Percentiles rank a stretch among this genome's conserved stretches.
Conservation (phyloP, 2,888 invertebrate genomes). For the Blomia tropicalis region DNA sequence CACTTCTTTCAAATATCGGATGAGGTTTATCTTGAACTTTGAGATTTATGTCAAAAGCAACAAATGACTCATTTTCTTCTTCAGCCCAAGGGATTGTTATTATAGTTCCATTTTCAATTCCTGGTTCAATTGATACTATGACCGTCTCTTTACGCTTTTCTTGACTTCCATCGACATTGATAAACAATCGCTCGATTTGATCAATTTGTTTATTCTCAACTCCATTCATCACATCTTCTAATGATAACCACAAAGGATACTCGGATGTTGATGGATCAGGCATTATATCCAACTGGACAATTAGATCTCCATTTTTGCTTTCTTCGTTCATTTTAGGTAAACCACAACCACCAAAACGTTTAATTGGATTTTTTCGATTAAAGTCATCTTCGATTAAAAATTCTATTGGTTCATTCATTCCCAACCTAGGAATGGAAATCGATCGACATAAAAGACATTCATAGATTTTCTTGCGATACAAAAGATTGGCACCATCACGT, state of each 20-base stretch:
- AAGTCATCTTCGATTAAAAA: background rate
- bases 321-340: background rate
- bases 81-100: too few species aligned
- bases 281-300: background rate
- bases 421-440: background rate
- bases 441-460: background rate
- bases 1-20: background rate
- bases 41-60: too few species aligned
- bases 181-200: background rate
- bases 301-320: background rate
- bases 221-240: background rate
- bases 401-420: background rate
- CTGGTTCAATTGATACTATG: background rate
- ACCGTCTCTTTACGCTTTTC: too few species aligned
- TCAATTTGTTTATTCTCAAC: background rate
- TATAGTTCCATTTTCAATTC: background rate
- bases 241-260: background rate
- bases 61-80: too few species aligned
- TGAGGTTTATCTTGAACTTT: background rate
- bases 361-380: background rate
- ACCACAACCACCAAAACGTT: background rate
- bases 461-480: background rate
- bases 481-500: background rate
- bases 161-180: too few species aligned
- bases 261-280: background rate